Conservation (phyloP, 2,113 vertebrate species). For the Corapipo altera region DNA sequence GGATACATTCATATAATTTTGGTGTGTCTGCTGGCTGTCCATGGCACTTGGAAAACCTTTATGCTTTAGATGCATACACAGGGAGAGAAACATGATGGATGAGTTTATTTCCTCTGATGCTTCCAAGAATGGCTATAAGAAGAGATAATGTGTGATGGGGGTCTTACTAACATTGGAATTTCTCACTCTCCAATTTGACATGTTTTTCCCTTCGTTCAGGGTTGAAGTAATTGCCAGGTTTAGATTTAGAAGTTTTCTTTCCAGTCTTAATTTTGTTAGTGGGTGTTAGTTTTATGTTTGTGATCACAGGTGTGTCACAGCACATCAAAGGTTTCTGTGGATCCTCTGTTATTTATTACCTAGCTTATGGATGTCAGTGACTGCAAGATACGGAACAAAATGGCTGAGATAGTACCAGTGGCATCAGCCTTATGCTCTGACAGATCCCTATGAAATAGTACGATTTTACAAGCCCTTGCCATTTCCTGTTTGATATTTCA, state of each 20-base stretch:
- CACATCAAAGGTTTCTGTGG: not conserved
- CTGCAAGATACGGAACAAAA: not conserved
- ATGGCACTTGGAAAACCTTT: not conserved
- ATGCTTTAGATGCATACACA: not conserved
- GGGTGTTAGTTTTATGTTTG: not conserved
- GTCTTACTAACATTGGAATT: not conserved
- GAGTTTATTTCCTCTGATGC: not conserved
- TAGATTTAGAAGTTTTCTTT: not conserved
- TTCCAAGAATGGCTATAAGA: not conserved
- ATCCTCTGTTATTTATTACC: not conserved
- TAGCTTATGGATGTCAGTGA: not conserved
- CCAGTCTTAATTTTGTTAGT: not conserved
- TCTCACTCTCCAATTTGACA: not conserved
- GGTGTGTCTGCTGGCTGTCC: not conserved
- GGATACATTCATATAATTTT: not conserved
- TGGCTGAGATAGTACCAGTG: not conserved
- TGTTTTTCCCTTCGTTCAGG: not conserved
- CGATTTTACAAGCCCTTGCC: not conserved
- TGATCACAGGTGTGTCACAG: not conserved
- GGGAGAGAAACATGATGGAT: not conserved
- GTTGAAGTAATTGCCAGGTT: not conserved
- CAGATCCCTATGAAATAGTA: not conserved
- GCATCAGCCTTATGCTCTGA: not conserved
- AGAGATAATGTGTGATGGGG: not conserved
- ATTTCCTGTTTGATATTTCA: not conserved